These are phyloP conservation scores for Carpatolechia fugitivella DNA, from an alignment of 2,888 invertebrate species.

Conservation along the genomic window DNA sequence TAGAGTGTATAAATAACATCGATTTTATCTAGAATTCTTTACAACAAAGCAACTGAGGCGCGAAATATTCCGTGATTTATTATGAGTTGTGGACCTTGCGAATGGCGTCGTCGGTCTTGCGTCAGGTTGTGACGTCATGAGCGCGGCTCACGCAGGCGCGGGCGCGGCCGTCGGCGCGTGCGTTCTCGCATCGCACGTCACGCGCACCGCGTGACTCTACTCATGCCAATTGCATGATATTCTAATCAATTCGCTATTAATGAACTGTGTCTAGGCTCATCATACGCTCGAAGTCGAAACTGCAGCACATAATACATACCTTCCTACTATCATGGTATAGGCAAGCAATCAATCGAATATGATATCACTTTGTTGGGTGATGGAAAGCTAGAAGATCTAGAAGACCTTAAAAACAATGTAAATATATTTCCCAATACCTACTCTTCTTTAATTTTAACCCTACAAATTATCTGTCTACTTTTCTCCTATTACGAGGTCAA, in stretches of 20 bases:
- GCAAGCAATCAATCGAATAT: too few species aligned
- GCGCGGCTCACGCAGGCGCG: constrained; percentile 26
- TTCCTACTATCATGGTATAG: not conserved
- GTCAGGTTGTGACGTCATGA: constrained; percentile 44
- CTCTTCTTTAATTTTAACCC: too few species aligned
- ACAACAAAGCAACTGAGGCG: constrained; percentile 11
- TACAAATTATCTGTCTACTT: too few species aligned
- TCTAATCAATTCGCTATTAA: constrained; percentile 18
- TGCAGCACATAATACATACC: not conserved
- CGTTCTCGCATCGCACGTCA: constrained; percentile 37
- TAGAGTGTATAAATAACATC: constrained; percentile 1
- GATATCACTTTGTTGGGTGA: too few species aligned
- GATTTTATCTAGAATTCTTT: constrained; percentile 23
- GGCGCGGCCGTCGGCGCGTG: constrained; percentile 29
- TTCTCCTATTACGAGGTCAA: not conserved
- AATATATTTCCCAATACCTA: too few species aligned
- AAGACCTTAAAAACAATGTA: too few species aligned
- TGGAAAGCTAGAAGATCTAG: too few species aligned
- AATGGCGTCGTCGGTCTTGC: constrained; percentile 16
- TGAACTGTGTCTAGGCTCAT: constrained; percentile 14
- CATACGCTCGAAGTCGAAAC: constrained; percentile 4
- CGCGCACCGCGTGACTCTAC: constrained; percentile 38
- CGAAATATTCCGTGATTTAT: constrained; percentile 40
- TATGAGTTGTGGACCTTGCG: constrained; percentile 19
- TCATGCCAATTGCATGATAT: constrained; percentile 12